Base-by-base conservation (phyloP, 35 echinoderm and acorn worm genomes). In the Chiridota heheva region DNA sequence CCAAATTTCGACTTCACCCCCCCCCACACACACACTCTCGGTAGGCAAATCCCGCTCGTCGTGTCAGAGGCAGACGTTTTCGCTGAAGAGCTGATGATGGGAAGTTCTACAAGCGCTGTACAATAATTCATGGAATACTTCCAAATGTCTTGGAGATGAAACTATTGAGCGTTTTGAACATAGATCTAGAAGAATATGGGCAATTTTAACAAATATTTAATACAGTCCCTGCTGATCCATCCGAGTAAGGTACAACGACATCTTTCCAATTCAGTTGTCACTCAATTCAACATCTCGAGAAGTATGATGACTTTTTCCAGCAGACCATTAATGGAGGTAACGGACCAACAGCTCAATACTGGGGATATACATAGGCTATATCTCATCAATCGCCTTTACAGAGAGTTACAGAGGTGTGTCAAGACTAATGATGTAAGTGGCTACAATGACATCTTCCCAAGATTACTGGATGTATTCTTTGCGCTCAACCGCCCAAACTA, bases 91-190 rank as follows among this genome's bases (percentile, higher is more conserved):
- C 85, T 81, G 33, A 39, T 95, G 65, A 72, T 65, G 6, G 91
- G 16, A 96, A 96, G 34, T 96, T 89, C 63, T 96, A 93, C 39
- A 93, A 93, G 60, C 67, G 90, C 57, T 93, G 90, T 72, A 84
- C 85, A 25, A 13, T 72, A 17, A 84, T 88, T 63, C 79, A 95
- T 57, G 72, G 85, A 16, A 8, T 89, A 8, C 70, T 95, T 58
- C 80, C 90, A 12, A 89, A 78, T 64, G 89, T 74, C 1, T 47
- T 91, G 75, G 89, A 91, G 66, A 34, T 74, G 42, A 86, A 86
- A 69, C 36, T 86, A 68, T 81, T 81, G 41, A 84, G 84, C 27
- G 62, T 84, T 27, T 37, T 7, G 5, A 20, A 4, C 24, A 12
- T 60, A 69, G 7, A 33, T 79, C 81, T 78, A 32, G 72, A 83